Conservation (phyloP, 1,140 invertebrate species). For the Aphelinus certus region DNA sequence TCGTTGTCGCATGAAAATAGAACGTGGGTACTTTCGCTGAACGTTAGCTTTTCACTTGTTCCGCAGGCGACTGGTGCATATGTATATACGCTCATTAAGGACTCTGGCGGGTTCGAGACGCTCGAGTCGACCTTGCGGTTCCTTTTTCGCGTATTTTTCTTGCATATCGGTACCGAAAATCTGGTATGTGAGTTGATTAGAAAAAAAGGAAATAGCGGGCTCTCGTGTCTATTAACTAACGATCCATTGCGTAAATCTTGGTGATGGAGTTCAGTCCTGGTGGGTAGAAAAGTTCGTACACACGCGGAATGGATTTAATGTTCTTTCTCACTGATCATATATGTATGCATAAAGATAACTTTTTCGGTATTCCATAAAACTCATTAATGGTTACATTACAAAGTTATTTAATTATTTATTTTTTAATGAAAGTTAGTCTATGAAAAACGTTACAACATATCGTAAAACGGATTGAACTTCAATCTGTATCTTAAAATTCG, state of each 20-base stretch:
- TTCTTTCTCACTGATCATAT: no score
- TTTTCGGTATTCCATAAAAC: no score
- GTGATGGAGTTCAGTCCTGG: no score
- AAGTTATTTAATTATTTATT: no score
- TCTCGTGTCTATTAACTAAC: conserved; percentile 3
- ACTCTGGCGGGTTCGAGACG: conserved; percentile 7
- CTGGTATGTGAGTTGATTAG: conserved; percentile 27
- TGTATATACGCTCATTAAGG: conserved; percentile 20
- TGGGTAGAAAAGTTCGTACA: no score
- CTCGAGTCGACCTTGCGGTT: conserved; percentile 33
- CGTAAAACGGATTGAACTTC: no score
- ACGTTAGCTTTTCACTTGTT: conserved; percentile 32
- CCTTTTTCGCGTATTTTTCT: conserved; percentile 32
- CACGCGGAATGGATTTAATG: no score
- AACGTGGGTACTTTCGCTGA: conserved; percentile 54
- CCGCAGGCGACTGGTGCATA: background rate
- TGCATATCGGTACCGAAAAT: conserved; percentile 23
- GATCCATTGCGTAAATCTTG: conserved; percentile 1
- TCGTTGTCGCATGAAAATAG: conserved; percentile 48
- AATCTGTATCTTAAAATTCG: no score
- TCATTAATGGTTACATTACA: no score
- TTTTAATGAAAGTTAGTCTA: background rate
- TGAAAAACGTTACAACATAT: background rate
- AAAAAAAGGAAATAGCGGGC: conserved; percentile 17
- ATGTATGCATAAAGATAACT: no score